Conservation (phyloP, 2,797 vertebrate genomes). For the Thripadectes ignobilis region DNA sequence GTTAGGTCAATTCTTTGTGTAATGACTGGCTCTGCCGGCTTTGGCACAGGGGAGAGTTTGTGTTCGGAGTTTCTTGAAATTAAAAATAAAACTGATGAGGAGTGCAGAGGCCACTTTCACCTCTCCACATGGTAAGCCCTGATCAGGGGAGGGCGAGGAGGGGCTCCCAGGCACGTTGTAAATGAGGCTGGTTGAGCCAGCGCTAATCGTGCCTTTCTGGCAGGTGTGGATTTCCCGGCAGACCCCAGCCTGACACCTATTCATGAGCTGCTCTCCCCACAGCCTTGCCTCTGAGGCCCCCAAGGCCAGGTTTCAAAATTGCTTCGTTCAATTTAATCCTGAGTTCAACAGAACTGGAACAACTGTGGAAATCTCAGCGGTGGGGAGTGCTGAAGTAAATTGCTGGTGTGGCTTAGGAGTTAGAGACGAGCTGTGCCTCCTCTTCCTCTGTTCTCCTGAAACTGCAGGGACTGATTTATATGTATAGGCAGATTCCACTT, state of each 20-base stretch:
- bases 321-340: constrained; percentile 13
- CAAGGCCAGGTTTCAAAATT: constrained; percentile 4
- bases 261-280: background rate
- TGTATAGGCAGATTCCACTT: background rate
- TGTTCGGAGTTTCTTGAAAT: background rate
- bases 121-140: background rate
- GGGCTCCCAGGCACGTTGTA: background rate
- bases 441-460: constrained; percentile 25
- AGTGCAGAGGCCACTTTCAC: background rate
- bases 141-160: rapidly evolving
- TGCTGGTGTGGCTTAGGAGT: background rate
- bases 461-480: constrained; percentile 15
- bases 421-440: background rate
- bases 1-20: background rate
- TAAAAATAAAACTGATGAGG: background rate
- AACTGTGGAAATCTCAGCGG: background rate
- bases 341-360: background rate
- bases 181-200: background rate
- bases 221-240: background rate
- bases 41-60: background rate
- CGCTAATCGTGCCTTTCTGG: background rate
- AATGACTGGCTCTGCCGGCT: rapidly evolving
- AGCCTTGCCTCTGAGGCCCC: background rate
- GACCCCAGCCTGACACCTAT: background rate
- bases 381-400: background rate